phyloP scores from a whole-genome alignment of 2,113 vertebrate species.

The Motacilla tschutschensis region DNA sequence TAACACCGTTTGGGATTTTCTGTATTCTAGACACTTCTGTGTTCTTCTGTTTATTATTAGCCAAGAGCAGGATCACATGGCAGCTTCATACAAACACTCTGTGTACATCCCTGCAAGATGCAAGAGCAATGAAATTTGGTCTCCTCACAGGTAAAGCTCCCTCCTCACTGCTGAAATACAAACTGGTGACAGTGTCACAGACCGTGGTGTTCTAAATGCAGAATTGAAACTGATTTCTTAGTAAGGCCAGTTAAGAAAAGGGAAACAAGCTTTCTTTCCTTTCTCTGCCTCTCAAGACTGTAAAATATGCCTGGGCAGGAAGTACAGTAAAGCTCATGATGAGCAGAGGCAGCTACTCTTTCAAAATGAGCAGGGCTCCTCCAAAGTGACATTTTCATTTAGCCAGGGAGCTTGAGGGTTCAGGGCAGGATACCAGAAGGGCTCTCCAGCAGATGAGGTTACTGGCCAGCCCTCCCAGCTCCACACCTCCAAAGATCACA shows the following conservation, averaged over 20 bases:
- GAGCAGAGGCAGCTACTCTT: conserved; percentile 6
- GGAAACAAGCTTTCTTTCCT: conserved; percentile 9
- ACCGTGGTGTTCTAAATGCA: background rate
- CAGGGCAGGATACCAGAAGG: background rate
- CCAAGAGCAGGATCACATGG: background rate
- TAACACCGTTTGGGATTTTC: background rate
- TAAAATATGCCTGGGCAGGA: conserved; percentile 12
- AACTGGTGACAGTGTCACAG: background rate
- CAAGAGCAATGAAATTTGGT: background rate
- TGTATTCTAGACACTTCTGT: background rate
- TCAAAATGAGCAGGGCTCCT: background rate
- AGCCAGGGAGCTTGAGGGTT: background rate
- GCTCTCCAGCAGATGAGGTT: background rate
- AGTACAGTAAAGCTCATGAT: conserved; percentile 14
- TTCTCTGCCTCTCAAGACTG: background rate
- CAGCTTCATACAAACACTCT: background rate
- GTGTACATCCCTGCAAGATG: background rate
- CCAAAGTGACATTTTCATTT: background rate
- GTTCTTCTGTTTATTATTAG: background rate
- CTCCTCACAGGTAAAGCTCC: background rate
- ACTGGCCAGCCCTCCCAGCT: background rate
- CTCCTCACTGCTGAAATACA: background rate
- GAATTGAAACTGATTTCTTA: conserved; percentile 28
- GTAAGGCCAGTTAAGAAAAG: background rate
- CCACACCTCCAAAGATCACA: background rate